Conservation (phyloP, 2,888 invertebrate genomes). For the Eretmocerus hayati region DNA sequence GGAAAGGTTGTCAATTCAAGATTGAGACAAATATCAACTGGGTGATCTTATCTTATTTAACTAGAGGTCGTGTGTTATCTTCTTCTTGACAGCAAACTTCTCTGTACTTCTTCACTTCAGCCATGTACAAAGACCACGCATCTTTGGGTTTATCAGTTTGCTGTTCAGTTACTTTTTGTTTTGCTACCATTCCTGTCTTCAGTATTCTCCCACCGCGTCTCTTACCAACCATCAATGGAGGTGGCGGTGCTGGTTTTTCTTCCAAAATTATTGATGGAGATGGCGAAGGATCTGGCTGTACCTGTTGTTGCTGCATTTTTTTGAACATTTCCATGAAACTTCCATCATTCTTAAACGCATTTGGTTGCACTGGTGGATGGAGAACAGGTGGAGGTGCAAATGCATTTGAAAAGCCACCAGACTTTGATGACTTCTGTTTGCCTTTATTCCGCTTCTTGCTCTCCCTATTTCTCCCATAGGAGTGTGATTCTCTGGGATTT, state of each 20-base stretch:
- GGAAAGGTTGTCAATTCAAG: no score
- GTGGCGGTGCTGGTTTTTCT: conserved; percentile 48
- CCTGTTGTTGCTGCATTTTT: conserved; percentile 66
- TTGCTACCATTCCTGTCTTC: conserved; percentile 85
- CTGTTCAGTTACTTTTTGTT: conserved; percentile 66
- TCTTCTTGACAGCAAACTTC: conserved; percentile 90
- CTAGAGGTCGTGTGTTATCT: conserved; percentile 80
- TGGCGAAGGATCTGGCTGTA: conserved; percentile 38
- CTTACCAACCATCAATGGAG: conserved; percentile 65
- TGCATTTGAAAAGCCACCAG: conserved; percentile 14
- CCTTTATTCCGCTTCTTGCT: conserved; percentile 37
- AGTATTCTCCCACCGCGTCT: conserved; percentile 78
- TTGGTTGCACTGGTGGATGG: conserved; percentile 47
- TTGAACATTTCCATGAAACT: conserved; percentile 88
- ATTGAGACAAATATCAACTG: not conserved
- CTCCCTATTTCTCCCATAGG: conserved; percentile 35
- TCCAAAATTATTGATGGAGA: conserved; percentile 43
- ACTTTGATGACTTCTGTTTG: conserved; percentile 22
- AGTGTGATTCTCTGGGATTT: conserved; percentile 21
- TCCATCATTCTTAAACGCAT: conserved; percentile 81
- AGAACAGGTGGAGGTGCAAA: not conserved
- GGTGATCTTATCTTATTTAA: conserved; percentile 58
- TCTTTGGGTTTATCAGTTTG: conserved; percentile 66
- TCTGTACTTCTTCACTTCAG: conserved; percentile 87
- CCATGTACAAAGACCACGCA: conserved; percentile 90